Evolutionary conservation across 1,140 invertebrate genomes (phyloP).

Genomic region (Halictus rubicundus): DNA sequence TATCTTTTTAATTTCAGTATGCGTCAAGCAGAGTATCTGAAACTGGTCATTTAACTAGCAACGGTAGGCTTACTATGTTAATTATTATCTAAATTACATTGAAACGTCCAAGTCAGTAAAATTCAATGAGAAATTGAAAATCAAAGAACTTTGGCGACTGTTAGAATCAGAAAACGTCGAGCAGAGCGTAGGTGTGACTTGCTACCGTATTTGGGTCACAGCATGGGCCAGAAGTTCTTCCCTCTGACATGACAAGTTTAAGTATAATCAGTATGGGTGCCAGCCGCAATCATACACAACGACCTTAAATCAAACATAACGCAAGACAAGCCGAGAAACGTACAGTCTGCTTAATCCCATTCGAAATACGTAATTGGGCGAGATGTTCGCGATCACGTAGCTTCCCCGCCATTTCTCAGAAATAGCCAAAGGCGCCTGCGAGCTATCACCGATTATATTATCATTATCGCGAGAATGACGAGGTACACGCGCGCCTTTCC

Average conservation of each 20-base stretch:
- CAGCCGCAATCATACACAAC: not conserved
- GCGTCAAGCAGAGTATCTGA: too few species aligned
- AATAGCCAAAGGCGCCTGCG: not conserved
- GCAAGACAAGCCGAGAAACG: not conserved
- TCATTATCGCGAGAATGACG: slow-evolving; percentile 22
- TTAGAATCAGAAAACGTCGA: not conserved
- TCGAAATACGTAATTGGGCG: slow-evolving; percentile 10
- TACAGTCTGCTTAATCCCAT: not conserved
- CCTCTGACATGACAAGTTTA: not conserved
- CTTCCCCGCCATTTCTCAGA: slow-evolving; percentile 7
- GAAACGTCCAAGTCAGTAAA: too few species aligned
- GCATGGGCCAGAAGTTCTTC: slow-evolving; percentile 23
- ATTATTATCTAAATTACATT: too few species aligned
- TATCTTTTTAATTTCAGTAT: too few species aligned
- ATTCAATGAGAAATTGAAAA: not conserved
- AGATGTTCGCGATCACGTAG: slow-evolving; percentile 16
- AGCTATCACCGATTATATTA: slow-evolving; percentile 8
- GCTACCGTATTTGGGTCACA: slow-evolving; percentile 21
- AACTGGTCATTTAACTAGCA: too few species aligned
- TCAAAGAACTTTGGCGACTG: not conserved
- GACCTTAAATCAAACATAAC: not conserved
- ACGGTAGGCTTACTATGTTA: too few species aligned
- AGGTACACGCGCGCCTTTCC: not conserved
- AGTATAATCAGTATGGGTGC: slow-evolving; percentile 6
- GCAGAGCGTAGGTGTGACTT: not conserved